Evolutionary conservation across 2,113 vertebrate species (phyloP), one percentile per base, ranked within the genome.

Genomic region (Pterocles orientalis): DNA sequence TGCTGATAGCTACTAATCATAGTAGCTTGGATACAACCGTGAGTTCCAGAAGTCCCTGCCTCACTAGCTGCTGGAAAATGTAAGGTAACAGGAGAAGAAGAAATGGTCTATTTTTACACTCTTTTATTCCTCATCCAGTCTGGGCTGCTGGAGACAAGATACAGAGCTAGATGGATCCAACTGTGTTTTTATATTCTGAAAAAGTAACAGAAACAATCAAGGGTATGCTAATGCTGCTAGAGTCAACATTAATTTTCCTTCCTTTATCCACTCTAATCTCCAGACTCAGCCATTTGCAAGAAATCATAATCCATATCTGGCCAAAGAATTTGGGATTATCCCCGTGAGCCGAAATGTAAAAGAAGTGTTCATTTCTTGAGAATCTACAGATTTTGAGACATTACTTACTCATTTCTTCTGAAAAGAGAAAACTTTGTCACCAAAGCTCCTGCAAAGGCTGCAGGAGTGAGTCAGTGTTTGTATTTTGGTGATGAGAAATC

Each of bases 181-280:
- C 25, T 29, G n/a, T 85, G 68, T 3, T 86, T 88, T 92, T 62
- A 50, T 71, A 45, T 60, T 78, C 72, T 71, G 82, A 86, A 92
- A 90, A 71, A 86, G 47, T 34, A 88, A 86, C 78, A 88, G 45
- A 87, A 93, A 81, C 41, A 81, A 45, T 84, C 9, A 23, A 64
- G 80, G 56, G 17, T 51, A 84, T 18, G 29, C 41, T 91, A 90
- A 88, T 68, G 57, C 72, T 57, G 72, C 82, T 13, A 85, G 19
- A 88, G 43, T 50, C 65, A 91, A 62, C 51, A 53, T 86, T 83
- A 81, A 87, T 94, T 94, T 96, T 28, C 61, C 80, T 78, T 56
- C 20, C 61, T 92, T 94, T 91, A 94, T 75, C 69, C 80, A 84
- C 23, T 75, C 39, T 92, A 61, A 92, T 93, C 77, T 86, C 82